A percentile compares a stretch with the other conserved stretches of the same genome.
phyloP scores from a whole-genome alignment of 2,888 invertebrate species.

The Leucophora obtusa region DNA sequence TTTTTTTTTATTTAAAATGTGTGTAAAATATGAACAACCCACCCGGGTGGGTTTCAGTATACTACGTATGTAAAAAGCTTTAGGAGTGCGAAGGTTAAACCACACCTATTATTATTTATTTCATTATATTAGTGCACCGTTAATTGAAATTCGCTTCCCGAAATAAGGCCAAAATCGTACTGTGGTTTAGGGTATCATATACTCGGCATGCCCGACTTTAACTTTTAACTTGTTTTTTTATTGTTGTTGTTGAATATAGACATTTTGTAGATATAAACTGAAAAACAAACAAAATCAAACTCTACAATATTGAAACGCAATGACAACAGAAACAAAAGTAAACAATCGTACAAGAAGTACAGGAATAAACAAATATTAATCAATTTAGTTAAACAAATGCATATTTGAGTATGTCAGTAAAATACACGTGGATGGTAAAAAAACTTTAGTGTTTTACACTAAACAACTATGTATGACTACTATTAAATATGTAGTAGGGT shows the following conservation, averaged over 20 bases:
- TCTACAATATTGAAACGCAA: not conserved
- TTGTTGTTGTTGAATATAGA: not conserved
- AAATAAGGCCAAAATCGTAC: too few species aligned
- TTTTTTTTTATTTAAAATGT: too few species aligned
- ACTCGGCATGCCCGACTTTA: too few species aligned
- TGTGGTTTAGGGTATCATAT: too few species aligned
- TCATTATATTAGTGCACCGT: too few species aligned
- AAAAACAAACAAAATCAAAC: not conserved
- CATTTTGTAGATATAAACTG: not conserved
- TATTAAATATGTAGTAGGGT: not conserved
- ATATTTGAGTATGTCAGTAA: not conserved
- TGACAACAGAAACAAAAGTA: not conserved
- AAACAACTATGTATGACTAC: not conserved
- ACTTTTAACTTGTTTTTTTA: too few species aligned
- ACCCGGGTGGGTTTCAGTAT: too few species aligned
- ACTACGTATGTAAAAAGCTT: too few species aligned
- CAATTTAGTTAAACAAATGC: conserved; percentile 2
- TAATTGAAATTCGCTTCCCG: too few species aligned
- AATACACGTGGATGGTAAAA: not conserved
- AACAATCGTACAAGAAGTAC: not conserved
- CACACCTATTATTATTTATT: too few species aligned
- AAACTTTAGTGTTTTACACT: not conserved
- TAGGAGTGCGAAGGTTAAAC: too few species aligned
- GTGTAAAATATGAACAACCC: too few species aligned
- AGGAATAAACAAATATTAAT: not conserved